These are phyloP conservation scores for Myotis pilosus DNA, from an alignment of 2,797 vertebrate species.

Conservation along the genomic window DNA sequence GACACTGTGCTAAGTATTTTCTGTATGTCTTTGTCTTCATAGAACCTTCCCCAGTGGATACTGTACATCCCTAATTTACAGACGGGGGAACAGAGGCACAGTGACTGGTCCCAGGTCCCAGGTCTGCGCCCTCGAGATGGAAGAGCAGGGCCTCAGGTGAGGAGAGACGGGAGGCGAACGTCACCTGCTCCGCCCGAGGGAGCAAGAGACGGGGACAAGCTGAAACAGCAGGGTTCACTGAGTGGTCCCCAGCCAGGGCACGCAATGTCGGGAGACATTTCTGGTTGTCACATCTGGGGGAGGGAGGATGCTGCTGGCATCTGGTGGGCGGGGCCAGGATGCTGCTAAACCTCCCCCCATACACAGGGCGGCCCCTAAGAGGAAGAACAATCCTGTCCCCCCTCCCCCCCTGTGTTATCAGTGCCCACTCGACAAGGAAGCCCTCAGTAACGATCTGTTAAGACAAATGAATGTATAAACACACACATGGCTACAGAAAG, in stretches of 20 bases:
- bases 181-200: neutral
- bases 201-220: neutral
- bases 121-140: neutral
- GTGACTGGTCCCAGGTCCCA: neutral
- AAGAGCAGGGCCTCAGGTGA: neutral
- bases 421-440: neutral
- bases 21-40: neutral
- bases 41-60: fast-evolving
- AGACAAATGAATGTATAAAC: fast-evolving
- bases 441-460: neutral
- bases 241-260: neutral
- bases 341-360: neutral
- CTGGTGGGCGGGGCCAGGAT: neutral
- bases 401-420: too few species aligned
- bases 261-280: neutral
- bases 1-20: neutral
- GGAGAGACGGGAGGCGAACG: neutral
- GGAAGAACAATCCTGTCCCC: neutral
- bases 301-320: neutral
- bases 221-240: fast-evolving
- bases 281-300: neutral
- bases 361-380: neutral
- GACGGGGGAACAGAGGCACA: neutral
- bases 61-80: neutral
- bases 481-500: neutral